These are phyloP conservation scores for Coenobita brevimanus DNA, from an alignment of 1,140 invertebrate species.

Conservation along the genomic window DNA sequence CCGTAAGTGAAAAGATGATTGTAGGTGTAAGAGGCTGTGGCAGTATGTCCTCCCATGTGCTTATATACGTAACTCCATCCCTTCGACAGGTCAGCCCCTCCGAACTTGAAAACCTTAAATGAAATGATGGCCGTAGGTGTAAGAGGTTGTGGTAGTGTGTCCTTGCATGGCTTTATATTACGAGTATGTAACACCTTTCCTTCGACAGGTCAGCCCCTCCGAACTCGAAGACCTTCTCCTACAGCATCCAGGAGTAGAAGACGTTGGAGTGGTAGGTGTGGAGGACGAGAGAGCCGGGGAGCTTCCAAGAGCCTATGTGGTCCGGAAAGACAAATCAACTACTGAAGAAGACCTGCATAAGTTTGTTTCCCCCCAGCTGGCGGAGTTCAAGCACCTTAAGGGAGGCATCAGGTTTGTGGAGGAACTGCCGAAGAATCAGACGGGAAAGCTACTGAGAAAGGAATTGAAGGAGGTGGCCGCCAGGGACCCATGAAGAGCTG, in stretches of 20 bases:
- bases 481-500: too few species aligned
- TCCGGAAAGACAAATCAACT: constrained; percentile 72
- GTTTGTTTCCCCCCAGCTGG: constrained; percentile 71
- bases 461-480: constrained; percentile 70
- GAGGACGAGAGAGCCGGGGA: constrained; percentile 83
- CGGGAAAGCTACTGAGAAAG: constrained; percentile 73
- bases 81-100: too few species aligned
- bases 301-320: constrained; percentile 84
- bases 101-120: too few species aligned
- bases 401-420: constrained; percentile 73
- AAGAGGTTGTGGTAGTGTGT: too few species aligned
- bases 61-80: too few species aligned
- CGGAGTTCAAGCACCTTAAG: constrained; percentile 72
- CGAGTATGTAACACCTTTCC: too few species aligned
- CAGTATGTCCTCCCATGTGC: too few species aligned
- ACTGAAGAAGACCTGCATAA: constrained; percentile 75
- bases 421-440: constrained; percentile 73
- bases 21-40: too few species aligned
- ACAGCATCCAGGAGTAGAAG: constrained; percentile 73
- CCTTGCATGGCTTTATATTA: too few species aligned
- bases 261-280: constrained; percentile 84
- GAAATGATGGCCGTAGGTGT: too few species aligned
- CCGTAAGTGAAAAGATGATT: too few species aligned
- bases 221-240: constrained; percentile 76
- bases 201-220: constrained; percentile 76